Evolutionary conservation across 2,888 invertebrate genomes (phyloP).

Genomic region (Drosophila eohydei): DNA sequence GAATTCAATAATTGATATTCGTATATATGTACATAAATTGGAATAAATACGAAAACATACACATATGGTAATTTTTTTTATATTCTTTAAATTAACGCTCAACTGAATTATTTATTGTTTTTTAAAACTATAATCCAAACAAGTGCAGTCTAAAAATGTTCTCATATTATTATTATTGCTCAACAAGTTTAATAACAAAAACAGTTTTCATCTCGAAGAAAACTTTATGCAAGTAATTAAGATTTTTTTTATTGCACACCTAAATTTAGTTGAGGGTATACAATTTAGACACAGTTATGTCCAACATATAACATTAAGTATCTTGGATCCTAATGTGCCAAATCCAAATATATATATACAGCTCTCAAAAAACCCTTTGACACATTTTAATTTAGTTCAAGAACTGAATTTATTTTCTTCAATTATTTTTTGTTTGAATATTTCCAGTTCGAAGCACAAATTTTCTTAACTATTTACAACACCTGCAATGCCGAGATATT

Average conservation of each 20-base stretch:
- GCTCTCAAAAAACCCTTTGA: neutral
- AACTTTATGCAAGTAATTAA: neutral
- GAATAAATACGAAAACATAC: conserved; percentile 22
- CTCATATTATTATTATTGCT: neutral
- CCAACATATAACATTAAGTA: no score
- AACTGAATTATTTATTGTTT: conserved; percentile 6
- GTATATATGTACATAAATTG: conserved; percentile 23
- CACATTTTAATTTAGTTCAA: neutral
- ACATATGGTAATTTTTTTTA: conserved; percentile 6
- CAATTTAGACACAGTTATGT: neutral
- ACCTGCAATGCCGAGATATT: neutral
- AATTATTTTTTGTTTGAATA: neutral
- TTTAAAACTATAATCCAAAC: neutral
- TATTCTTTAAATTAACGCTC: conserved; percentile 11
- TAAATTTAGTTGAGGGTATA: neutral
- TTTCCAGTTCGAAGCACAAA: no score
- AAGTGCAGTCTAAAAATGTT: neutral
- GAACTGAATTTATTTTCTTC: neutral
- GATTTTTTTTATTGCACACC: neutral
- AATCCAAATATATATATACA: no score
- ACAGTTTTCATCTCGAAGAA: neutral
- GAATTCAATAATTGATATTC: conserved; percentile 39
- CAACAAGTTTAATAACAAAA: neutral
- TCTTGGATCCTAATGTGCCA: no score
- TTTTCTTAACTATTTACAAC: neutral